Conservation (phyloP, 2,797 vertebrate genomes). For the Astyanax mexicanus region DNA sequence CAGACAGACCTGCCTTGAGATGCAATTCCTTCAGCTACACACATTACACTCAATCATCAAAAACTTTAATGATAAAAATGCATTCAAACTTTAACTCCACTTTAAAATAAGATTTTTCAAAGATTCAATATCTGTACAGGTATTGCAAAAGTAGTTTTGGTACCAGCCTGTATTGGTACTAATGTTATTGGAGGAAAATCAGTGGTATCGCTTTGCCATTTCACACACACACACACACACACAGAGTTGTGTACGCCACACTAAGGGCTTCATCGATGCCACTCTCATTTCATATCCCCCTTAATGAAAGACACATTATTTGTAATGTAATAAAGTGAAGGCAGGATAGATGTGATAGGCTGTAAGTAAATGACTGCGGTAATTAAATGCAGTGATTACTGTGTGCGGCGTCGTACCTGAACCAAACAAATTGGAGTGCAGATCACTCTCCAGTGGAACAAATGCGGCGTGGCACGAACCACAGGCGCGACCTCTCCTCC, state of each 20-base stretch:
- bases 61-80: too few species aligned
- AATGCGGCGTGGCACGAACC: conserved; percentile 10
- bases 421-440: conserved; percentile 23
- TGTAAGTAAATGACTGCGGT: conserved; percentile 52
- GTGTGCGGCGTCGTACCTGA: conserved; percentile 40
- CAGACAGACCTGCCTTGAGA: too few species aligned
- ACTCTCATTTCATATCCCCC: conserved; percentile 15
- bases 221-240: not conserved
- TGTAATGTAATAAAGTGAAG: conserved; percentile 42
- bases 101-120: too few species aligned
- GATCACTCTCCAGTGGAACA: conserved; percentile 44
- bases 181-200: too few species aligned
- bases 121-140: too few species aligned
- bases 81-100: too few species aligned
- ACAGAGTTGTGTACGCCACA: not conserved
- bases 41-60: too few species aligned
- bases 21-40: too few species aligned
- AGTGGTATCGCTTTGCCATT: too few species aligned
- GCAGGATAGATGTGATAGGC: conserved; percentile 39
- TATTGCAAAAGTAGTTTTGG: too few species aligned
- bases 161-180: too few species aligned
- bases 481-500: conserved; percentile 41
- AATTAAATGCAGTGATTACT: conserved; percentile 56
- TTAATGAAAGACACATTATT: conserved; percentile 54
- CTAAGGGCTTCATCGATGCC: not conserved